A percentile compares a stretch with the other conserved stretches of the same genome.
These are phyloP conservation scores for Lordiphosa mommai DNA, from an alignment of 1,140 invertebrate species.

Conservation along the genomic window DNA sequence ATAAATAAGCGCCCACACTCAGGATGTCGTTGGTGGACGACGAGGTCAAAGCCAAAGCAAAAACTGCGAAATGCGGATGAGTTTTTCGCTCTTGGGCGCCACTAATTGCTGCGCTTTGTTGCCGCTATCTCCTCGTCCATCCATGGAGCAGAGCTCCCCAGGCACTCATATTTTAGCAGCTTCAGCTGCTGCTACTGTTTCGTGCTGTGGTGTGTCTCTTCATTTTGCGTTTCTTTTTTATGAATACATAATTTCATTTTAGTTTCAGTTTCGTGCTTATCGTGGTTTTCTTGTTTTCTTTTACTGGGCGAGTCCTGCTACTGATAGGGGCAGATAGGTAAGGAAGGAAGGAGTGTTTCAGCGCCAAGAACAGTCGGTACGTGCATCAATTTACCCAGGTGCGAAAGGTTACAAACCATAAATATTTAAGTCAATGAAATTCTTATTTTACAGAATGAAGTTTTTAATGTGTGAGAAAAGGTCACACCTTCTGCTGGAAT, in stretches of 20 bases:
- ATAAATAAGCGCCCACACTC: constrained; percentile 47
- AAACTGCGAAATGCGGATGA: constrained; percentile 32
- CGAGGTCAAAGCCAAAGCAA: constrained; percentile 11
- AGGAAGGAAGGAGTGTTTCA: too few relatives aligned
- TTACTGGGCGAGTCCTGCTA: too few relatives aligned
- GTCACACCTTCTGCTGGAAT: too few relatives aligned
- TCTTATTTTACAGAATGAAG: too few relatives aligned
- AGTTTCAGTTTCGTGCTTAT: constrained; percentile 17
- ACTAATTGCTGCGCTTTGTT: constrained; percentile 63
- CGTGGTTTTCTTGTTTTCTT: background rate
- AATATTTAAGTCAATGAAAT: too few relatives aligned
- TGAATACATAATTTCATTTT: constrained; percentile 47
- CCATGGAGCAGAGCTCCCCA: constrained; percentile 7
- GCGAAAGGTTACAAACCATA: too few relatives aligned
- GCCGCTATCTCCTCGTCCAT: constrained; percentile 9
- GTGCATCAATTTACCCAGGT: too few relatives aligned
- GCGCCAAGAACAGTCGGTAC: too few relatives aligned
- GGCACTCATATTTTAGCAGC: constrained; percentile 37
- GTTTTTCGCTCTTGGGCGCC: constrained; percentile 67
- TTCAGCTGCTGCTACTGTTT: background rate
- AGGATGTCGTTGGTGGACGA: constrained; percentile 16
- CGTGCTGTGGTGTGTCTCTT: constrained; percentile 4
- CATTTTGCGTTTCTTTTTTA: constrained; percentile 22
- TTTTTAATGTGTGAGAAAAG: too few relatives aligned
- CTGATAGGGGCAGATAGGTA: too few relatives aligned